phyloP scores from a whole-genome alignment of 2,888 invertebrate species.

The Patella ulyssiponensis region DNA sequence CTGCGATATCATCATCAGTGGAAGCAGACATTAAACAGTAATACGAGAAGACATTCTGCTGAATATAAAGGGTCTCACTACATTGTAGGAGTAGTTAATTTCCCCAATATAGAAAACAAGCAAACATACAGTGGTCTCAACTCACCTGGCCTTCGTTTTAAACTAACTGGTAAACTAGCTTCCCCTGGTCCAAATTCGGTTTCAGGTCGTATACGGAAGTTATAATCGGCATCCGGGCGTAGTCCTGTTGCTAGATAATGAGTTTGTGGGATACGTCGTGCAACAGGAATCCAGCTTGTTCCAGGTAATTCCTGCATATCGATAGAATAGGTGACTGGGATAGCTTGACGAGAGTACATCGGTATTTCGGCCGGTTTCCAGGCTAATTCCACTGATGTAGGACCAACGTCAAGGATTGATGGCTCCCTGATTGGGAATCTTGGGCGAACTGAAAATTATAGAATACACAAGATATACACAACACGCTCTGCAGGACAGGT shows the following conservation, averaged over 20 bases:
- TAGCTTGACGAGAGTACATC: slow-evolving; percentile 46
- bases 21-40: too few relatives aligned
- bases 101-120: background rate
- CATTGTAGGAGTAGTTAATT: background rate
- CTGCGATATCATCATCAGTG: too few relatives aligned
- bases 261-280: slow-evolving; percentile 57
- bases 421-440: slow-evolving; percentile 53
- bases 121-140: background rate
- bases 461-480: too few relatives aligned
- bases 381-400: slow-evolving; percentile 56
- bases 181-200: slow-evolving; percentile 96
- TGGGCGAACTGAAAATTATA: slow-evolving; percentile 48
- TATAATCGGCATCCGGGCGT: slow-evolving; percentile 82
- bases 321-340: slow-evolving; percentile 57
- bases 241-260: slow-evolving; percentile 58
- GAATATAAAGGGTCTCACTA: background rate
- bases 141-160: slow-evolving; percentile 56
- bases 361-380: slow-evolving; percentile 63
- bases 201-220: slow-evolving; percentile 94
- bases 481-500: too few relatives aligned
- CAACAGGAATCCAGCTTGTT: slow-evolving; percentile 76
- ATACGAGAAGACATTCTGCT: background rate
- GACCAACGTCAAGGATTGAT: slow-evolving; percentile 46
- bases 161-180: slow-evolving; percentile 81
- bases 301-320: slow-evolving; percentile 57